Evolutionary conservation across 2,797 vertebrate genomes (phyloP), one percentile per base, ranked within the genome.

Genomic region (Heliangelus exortis): DNA sequence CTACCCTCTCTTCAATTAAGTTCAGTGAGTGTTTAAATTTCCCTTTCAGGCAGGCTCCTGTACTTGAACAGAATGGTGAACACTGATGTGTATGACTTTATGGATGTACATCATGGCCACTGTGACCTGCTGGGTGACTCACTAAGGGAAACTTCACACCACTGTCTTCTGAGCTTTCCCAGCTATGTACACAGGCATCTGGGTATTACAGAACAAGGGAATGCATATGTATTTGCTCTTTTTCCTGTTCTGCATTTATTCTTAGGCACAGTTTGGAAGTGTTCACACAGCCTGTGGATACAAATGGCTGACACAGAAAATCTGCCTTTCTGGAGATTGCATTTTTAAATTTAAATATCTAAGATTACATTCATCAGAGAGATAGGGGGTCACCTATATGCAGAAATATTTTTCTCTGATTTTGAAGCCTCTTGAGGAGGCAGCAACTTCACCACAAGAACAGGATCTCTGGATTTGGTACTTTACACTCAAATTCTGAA

Each of bases 71-170:
- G 58, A 75, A 20, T 1, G 1, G 3, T 14, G 29, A 84, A n/a
- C 9, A 3, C 10, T 18, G 45, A 29, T 9, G 3, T 14, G 2
- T 11, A 6, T 39, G 16, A 58, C 26, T 72, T 33, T n/a, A 14
- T 10, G 43, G 33, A 20, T 33, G 19, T 2, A 3, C 5, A 2
- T 63, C 9, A 4, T 80, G 61, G 14, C 36, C 0, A 0, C 36
- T 16, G 21, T 13, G 61, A 66, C 26, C 63, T 34, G 53, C n/a
- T 3, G 1, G 22, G 18, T 77, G 31, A 77, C 57, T 28, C 14
- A 10, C 12, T 12, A 41, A 41, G 13, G 9, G 69, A 69, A 73
- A 16, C 6, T 33, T 78, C 15, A 8, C 10, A 3, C 13, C 36
- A 18, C 34, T 62, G 18, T 36, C 55, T 61, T 79, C 68, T 58